A percentile compares a stretch with the other conserved stretches of the same genome.
Evolutionary conservation across 1,140 invertebrate genomes (phyloP).

Genomic region (Achroia grisella): DNA sequence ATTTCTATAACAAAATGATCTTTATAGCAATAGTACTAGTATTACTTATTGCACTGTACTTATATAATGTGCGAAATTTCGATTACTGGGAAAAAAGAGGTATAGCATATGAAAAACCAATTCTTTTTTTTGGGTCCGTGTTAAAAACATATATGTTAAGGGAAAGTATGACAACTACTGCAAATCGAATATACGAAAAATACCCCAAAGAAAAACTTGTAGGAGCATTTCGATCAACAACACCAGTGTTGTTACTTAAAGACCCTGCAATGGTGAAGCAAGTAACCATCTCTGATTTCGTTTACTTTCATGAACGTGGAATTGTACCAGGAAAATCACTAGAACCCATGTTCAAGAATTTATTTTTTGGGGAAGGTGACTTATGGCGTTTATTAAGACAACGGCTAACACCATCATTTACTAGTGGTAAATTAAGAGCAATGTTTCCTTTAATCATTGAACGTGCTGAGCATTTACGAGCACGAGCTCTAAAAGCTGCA

Average conservation of each 20-base stretch:
- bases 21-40: background rate
- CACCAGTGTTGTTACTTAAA: conserved; percentile 45
- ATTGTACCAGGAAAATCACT: conserved; percentile 1
- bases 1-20: background rate
- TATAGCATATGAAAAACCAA: background rate
- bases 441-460: too few relatives aligned
- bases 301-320: conserved; percentile 39
- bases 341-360: conserved; percentile 20
- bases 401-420: too few relatives aligned
- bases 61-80: background rate
- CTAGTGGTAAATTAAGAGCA: too few relatives aligned
- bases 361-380: conserved; percentile 28
- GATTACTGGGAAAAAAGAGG: conserved; percentile 2
- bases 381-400: conserved; percentile 53
- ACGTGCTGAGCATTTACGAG: too few relatives aligned
- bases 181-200: background rate
- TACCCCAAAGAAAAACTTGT: conserved; percentile 6
- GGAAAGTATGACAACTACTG: background rate
- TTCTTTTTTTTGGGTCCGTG: background rate
- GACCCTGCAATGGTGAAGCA: conserved; percentile 71
- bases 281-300: conserved; percentile 72
- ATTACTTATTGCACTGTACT: background rate
- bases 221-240: background rate
- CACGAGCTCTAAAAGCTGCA: too few relatives aligned
- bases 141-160: background rate